These are phyloP conservation scores for Ispidina lecontei DNA, from an alignment of 2,797 vertebrate species.

Conservation along the genomic window DNA sequence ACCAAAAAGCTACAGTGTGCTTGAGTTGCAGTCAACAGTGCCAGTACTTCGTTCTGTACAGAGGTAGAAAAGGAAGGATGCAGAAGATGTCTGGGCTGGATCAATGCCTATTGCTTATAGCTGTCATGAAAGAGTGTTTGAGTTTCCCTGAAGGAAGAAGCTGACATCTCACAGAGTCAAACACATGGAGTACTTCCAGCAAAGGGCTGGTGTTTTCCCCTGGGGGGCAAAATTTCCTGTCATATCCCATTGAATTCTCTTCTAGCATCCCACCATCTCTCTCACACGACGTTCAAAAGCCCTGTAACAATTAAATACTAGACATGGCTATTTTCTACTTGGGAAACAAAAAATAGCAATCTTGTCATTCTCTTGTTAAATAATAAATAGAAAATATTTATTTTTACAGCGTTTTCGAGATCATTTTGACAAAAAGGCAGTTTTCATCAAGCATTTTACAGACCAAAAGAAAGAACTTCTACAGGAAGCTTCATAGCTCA, in stretches of 20 bases:
- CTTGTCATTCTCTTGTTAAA: conserved; percentile 46
- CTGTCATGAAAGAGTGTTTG: background rate
- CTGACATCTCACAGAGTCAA: background rate
- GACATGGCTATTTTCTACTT: background rate
- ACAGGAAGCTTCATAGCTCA: conserved; percentile 70
- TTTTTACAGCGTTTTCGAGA: conserved; percentile 90
- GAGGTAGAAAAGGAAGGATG: background rate
- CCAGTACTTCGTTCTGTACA: background rate
- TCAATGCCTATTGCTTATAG: background rate
- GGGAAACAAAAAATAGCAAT: conserved; percentile 1
- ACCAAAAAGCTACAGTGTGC: background rate
- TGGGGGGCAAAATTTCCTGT: background rate
- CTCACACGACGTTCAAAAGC: background rate
- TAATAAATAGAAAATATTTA: conserved; percentile 90
- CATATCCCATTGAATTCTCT: background rate
- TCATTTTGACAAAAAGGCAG: conserved; percentile 84
- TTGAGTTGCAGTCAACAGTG: background rate
- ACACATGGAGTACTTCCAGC: background rate
- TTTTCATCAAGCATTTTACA: conserved; percentile 69
- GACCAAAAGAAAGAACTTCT: conserved; percentile 70
- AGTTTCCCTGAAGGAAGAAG: background rate
- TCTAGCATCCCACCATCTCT: background rate
- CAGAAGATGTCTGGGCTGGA: background rate
- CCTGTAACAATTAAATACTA: background rate
- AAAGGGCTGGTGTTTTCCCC: background rate